Conservation (phyloP, 2,797 vertebrate genomes). For the Acanthiza pusilla region DNA sequence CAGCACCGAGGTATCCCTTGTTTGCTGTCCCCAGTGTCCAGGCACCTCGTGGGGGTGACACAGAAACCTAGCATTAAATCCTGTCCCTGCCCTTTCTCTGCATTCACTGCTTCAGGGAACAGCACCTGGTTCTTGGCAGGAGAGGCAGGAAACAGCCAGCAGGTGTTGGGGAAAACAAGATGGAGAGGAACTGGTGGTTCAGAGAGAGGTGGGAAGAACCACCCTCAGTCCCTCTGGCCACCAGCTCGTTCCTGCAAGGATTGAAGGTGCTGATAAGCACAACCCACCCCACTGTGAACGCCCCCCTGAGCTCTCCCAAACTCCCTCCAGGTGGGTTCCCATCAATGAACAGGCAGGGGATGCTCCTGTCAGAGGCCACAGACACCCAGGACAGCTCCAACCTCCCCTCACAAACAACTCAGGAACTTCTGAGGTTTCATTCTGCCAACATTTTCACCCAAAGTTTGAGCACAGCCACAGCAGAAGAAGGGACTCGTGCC, state of each 20-base stretch:
- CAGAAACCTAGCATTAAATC: not conserved
- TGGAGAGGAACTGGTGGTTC: not conserved
- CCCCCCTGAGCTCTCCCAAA: not conserved
- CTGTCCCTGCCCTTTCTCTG: not conserved
- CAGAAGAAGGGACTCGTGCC: not conserved
- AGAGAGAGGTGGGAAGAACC: not conserved
- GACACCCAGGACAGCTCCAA: not conserved
- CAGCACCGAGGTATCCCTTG: not conserved
- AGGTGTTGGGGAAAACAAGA: not conserved
- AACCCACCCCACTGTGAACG: not conserved
- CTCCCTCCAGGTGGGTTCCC: not conserved
- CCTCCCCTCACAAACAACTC: not conserved
- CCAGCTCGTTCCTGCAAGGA: not conserved
- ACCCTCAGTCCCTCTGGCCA: not conserved
- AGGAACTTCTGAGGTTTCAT: not conserved
- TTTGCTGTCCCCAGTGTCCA: not conserved
- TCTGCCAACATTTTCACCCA: not conserved
- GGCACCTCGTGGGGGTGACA: too few relatives aligned
- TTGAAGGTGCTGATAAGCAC: not conserved
- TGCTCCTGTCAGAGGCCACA: rapidly evolving
- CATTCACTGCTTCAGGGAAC: not conserved
- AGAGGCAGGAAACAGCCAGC: not conserved
- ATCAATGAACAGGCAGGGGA: not conserved
- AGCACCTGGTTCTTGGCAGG: not conserved
- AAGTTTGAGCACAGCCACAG: not conserved